phyloP scores from a whole-genome alignment of 2,797 vertebrate genomes.

The Octomys mimax region DNA sequence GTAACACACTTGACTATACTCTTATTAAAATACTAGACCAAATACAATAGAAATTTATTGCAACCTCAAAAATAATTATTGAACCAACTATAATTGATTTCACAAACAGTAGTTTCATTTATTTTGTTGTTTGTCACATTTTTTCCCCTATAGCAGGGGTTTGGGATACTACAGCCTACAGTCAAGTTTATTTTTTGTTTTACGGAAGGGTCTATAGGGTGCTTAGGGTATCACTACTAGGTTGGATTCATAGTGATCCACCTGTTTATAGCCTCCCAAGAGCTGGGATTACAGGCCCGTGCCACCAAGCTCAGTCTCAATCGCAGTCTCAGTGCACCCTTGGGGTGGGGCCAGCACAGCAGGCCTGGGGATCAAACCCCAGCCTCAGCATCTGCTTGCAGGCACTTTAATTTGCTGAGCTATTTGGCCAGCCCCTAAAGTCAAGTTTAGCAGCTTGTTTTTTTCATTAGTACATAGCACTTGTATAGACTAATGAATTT shows the following conservation, averaged over 20 bases:
- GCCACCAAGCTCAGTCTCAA: too few relatives aligned
- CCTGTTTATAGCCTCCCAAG: too few relatives aligned
- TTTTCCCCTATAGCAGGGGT: not conserved
- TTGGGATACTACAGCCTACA: not conserved
- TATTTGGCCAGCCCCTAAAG: not conserved
- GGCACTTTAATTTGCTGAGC: too few relatives aligned
- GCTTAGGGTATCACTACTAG: too few relatives aligned
- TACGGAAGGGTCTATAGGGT: too few relatives aligned
- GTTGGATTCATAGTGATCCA: too few relatives aligned
- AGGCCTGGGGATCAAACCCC: too few relatives aligned
- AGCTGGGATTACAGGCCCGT: too few relatives aligned
- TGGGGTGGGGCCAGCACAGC: too few relatives aligned
- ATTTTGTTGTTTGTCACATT: not conserved
- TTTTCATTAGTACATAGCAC: not conserved
- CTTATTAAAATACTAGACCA: not conserved
- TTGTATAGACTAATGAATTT: not conserved
- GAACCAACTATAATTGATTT: not conserved
- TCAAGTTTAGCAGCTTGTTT: not conserved
- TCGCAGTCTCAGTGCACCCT: too few relatives aligned
- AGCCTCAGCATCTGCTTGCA: too few relatives aligned
- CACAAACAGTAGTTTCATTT: not conserved
- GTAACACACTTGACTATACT: not conserved
- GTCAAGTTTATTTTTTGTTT: not conserved
- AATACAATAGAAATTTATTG: conserved; percentile 13
- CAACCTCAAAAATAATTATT: not conserved